A percentile compares a stretch with the other conserved stretches of the same genome.
Evolutionary conservation across 2,888 invertebrate genomes (phyloP).

Genomic region (Lampropteryx suffumata): DNA sequence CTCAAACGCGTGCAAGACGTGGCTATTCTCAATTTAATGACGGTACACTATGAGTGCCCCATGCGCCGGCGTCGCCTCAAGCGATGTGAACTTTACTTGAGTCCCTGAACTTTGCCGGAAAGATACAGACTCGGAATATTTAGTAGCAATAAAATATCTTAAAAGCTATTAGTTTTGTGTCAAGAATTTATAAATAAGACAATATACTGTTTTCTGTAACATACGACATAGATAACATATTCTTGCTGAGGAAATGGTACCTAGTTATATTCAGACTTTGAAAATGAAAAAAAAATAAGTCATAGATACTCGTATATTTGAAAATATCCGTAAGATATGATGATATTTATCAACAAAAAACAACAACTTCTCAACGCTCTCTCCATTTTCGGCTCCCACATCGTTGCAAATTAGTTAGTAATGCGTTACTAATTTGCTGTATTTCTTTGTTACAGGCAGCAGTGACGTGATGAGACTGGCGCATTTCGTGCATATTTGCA

Average conservation of each 20-base stretch:
- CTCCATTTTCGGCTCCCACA: slow-evolving; percentile 31
- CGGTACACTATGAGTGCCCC: slow-evolving; percentile 3
- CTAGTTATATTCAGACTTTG: too few species aligned
- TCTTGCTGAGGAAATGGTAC: too few species aligned
- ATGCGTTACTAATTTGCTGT: slow-evolving; percentile 37
- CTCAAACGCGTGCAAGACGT: background rate
- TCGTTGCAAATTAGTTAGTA: slow-evolving; percentile 25
- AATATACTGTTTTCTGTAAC: background rate
- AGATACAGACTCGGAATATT: slow-evolving; percentile 18
- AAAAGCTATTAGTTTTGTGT: slow-evolving; percentile 10
- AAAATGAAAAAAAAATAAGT: too few species aligned
- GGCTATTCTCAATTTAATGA: slow-evolving; percentile 7
- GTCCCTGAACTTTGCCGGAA: slow-evolving; percentile 33
- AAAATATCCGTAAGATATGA: too few species aligned
- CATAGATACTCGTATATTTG: too few species aligned
- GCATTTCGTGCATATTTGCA: slow-evolving; percentile 41
- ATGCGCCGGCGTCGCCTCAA: slow-evolving; percentile 17
- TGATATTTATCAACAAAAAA: too few species aligned
- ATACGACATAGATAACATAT: too few species aligned
- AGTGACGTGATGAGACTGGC: slow-evolving; percentile 44
- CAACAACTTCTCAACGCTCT: slow-evolving; percentile 25
- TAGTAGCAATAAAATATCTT: slow-evolving; percentile 7
- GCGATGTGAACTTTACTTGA: slow-evolving; percentile 19
- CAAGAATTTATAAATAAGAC: background rate
- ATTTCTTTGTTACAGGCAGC: slow-evolving; percentile 53